Evolutionary conservation across 2,888 invertebrate species (phyloP).

Genomic region (Lamellibrachia satsuma): DNA sequence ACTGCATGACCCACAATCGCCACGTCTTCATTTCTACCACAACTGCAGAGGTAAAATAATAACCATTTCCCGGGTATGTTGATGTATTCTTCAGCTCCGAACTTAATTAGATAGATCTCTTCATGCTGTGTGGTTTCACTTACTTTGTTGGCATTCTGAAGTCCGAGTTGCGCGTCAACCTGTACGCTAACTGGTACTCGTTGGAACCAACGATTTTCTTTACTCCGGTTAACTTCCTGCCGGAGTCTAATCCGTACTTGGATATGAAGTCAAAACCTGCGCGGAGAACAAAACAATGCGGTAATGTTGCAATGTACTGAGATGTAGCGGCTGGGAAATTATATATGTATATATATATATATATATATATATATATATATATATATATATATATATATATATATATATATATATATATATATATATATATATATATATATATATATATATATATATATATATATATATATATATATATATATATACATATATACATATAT

Average conservation of each 20-base stretch:
- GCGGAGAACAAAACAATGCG: background rate
- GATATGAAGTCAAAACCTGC: slow-evolving; percentile 44
- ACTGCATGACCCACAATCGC: no score
- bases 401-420: no score
- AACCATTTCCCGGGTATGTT: background rate
- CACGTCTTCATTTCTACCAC: background rate
- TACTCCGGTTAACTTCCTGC: background rate
- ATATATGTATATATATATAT: no score
- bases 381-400: slow-evolving; percentile 19
- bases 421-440: no score
- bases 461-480: no score
- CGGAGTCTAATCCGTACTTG: slow-evolving; percentile 38
- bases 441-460: no score
- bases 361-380: background rate
- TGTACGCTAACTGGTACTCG: slow-evolving; percentile 33
- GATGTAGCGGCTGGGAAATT: no score
- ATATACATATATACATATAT: no score
- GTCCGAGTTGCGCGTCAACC: slow-evolving; percentile 22
- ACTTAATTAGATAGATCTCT: background rate
- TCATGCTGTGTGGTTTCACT: background rate
- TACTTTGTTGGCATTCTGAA: slow-evolving; percentile 33
- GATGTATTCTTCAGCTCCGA: background rate
- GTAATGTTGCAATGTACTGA: background rate
- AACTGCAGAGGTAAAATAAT: background rate
- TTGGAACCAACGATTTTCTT: slow-evolving; percentile 30